Evolutionary conservation across 1,140 invertebrate species (phyloP).

Genomic region (Calosoma granatense): DNA sequence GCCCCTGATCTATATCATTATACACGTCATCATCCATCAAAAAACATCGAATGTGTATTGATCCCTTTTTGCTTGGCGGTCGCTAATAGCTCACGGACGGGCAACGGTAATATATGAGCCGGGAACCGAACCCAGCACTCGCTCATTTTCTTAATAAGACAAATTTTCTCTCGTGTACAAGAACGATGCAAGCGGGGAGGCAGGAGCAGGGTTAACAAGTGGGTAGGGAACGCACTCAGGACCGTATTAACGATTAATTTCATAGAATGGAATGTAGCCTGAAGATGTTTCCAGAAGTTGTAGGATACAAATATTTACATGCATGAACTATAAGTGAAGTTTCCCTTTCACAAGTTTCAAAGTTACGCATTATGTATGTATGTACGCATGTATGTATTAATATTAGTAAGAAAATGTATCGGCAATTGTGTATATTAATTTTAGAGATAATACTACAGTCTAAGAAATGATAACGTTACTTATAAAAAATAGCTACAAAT

Average conservation of each 20-base stretch:
- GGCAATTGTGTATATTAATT: no score
- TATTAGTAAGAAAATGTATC: no score
- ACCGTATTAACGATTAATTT: background rate
- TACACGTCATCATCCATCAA: slow-evolving; percentile 22
- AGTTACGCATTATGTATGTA: no score
- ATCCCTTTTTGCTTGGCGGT: slow-evolving; percentile 11
- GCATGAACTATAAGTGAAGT: no score
- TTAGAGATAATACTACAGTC: no score
- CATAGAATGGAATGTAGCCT: no score
- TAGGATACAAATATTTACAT: no score
- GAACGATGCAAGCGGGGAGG: background rate
- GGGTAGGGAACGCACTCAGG: background rate
- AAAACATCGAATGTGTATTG: slow-evolving; percentile 20
- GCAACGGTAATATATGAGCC: background rate
- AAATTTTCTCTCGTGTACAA: background rate
- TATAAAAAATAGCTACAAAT: no score
- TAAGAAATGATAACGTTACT: no score
- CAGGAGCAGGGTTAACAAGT: background rate
- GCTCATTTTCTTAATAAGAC: slow-evolving; percentile 5
- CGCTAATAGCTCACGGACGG: background rate
- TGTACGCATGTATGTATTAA: no score
- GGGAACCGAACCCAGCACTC: background rate
- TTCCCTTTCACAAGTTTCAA: no score
- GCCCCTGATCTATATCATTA: slow-evolving; percentile 12
- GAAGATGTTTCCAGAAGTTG: no score